phyloP scores from a whole-genome alignment of 1,140 invertebrate genomes.

The Leptopilina clavipes region DNA sequence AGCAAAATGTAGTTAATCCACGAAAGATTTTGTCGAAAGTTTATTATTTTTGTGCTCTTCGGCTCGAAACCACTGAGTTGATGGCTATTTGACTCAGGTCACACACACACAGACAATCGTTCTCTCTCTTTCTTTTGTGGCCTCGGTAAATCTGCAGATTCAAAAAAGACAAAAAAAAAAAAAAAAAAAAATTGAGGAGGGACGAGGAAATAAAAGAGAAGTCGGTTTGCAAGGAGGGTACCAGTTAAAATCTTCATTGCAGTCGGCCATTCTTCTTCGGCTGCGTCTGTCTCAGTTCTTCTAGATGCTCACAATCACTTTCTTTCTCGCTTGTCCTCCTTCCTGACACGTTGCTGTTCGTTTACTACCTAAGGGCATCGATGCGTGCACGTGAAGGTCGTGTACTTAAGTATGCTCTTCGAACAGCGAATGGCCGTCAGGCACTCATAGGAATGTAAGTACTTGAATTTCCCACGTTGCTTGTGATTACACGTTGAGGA shows the following conservation, averaged over 20 bases:
- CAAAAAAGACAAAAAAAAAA: constrained; percentile 34
- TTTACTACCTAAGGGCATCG: constrained; percentile 66
- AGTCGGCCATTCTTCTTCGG: constrained; percentile 68
- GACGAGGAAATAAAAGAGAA: constrained; percentile 47
- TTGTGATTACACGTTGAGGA: constrained; percentile 48
- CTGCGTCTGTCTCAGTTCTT: constrained; percentile 44
- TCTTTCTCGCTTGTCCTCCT: constrained; percentile 38
- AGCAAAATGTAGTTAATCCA: neutral
- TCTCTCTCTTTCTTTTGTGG: constrained; percentile 36
- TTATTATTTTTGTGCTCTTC: neutral
- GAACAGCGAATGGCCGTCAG: constrained; percentile 36
- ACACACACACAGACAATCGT: no score
- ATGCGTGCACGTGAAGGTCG: constrained; percentile 58
- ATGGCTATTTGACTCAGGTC: constrained; percentile 7
- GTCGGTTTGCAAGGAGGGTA: constrained; percentile 54
- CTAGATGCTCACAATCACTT: constrained; percentile 46
- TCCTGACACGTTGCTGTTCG: constrained; percentile 41
- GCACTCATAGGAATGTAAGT: constrained; percentile 38
- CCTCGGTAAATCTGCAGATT: constrained; percentile 59
- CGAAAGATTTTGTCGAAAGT: neutral
- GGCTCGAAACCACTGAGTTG: neutral
- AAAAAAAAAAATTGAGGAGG: constrained; percentile 32
- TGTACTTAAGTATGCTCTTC: constrained; percentile 44
- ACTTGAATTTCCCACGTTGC: constrained; percentile 67
- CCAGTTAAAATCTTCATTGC: constrained; percentile 73